Evolutionary conservation across 2,113 vertebrate species (phyloP), one percentile per base, ranked within the genome.

Genomic region (Cariama cristata): DNA sequence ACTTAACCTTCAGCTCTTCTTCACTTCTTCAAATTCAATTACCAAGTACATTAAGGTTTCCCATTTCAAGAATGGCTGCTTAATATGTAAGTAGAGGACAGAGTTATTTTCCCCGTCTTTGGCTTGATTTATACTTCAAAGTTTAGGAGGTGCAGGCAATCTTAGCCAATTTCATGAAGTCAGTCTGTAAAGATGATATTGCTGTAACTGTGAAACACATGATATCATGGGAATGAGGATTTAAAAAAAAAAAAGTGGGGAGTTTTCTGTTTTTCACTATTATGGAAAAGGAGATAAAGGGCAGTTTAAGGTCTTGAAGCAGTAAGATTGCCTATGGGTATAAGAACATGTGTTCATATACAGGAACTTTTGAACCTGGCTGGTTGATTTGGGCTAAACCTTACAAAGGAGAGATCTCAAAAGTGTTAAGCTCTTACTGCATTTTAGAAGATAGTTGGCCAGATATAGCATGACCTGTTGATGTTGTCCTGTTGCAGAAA

Each of bases 1-100:
- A 67, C 64, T 77, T 94, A 85, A 67, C 56, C 60, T 87, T 93
- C 56, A 55, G 33, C 62, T 92, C 27, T 92, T 94, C 71, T 93
- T 64, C 53, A 42, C 42, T 63, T 79, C 35, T 77, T 85, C n/a
- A 82, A 42, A 88, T 86, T 82, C 60, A 85, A 14, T 95, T 77
- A 40, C 40, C 27, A 87, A 68, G 44, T 75, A 68, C 60, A 45
- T 93, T 82, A 79, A 87, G 22, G 56, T 89, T 89, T 94, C n/a
- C 60, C 16, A 3, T 89, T 94, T 89, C 52, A 38, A 67, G 56
- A 91, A 27, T 49, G 14, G 11, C 60, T 95, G 35, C 42, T 94
- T 89, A 88, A 62, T 77, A 69, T 47, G 11, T 80, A 72, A 68
- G 79, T 56, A 90, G 63, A 92, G 53, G n/a, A 86, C 68, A 91